Conservation (phyloP, 2,113 vertebrate genomes). For the Oostethus manadensis region DNA sequence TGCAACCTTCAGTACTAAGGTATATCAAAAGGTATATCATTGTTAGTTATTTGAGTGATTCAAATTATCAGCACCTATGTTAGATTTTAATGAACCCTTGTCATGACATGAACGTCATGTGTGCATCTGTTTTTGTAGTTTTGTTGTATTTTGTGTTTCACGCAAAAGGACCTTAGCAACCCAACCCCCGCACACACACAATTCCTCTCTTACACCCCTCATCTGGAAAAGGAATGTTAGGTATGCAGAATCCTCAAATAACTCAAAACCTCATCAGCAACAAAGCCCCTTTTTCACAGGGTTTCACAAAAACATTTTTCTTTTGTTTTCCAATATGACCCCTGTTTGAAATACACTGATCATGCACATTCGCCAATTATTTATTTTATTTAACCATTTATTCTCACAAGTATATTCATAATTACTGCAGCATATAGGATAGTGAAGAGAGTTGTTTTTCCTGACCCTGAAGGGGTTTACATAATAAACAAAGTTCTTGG, state of each 20-base stretch:
- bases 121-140: too few relatives aligned
- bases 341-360: neutral
- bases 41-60: too few relatives aligned
- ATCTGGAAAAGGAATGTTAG: conserved; percentile 47
- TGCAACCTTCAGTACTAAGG: too few relatives aligned
- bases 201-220: conserved; percentile 44
- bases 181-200: conserved; percentile 11
- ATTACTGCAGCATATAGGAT: neutral
- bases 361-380: neutral
- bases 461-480: neutral
- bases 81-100: too few relatives aligned
- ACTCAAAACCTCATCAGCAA: conserved; percentile 23
- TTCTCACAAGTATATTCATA: conserved; percentile 5
- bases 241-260: conserved; percentile 49
- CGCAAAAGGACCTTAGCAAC: conserved; percentile 11
- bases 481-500: neutral
- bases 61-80: too few relatives aligned
- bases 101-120: too few relatives aligned
- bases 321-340: neutral
- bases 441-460: neutral
- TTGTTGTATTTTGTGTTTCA: too few relatives aligned
- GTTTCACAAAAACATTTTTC: neutral
- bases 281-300: neutral
- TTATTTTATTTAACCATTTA: neutral
- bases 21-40: too few relatives aligned